Conservation (phyloP, 2,888 invertebrate genomes). For the Lomographa bimaculata region DNA sequence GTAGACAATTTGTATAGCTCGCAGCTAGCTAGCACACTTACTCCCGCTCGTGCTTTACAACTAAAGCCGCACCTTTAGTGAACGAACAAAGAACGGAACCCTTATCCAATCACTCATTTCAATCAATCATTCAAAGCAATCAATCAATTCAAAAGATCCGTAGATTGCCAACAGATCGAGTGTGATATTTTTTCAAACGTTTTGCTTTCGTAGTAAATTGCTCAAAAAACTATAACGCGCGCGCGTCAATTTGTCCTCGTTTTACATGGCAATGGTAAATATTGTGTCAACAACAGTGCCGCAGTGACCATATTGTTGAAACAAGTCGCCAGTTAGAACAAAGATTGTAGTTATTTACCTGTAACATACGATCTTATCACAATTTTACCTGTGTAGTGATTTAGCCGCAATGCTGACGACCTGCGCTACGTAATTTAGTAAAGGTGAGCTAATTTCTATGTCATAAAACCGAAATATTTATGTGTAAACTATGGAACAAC, state of each 20-base stretch:
- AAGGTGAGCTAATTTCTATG: constrained; percentile 53
- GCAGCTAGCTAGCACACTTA: too few species aligned
- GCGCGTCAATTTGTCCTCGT: constrained; percentile 42
- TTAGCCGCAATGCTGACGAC: constrained; percentile 54
- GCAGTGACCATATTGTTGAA: constrained; percentile 55
- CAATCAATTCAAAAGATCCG: constrained; percentile 55
- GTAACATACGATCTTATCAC: constrained; percentile 57
- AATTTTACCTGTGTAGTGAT: constrained; percentile 53
- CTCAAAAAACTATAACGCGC: constrained; percentile 42
- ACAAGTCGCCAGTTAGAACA: constrained; percentile 41
- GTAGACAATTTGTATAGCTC: too few species aligned
- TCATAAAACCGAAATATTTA: constrained; percentile 32
- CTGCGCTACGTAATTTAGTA: constrained; percentile 42
- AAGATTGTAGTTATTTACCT: constrained; percentile 55
- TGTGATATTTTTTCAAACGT: constrained; percentile 44
- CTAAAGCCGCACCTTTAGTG: constrained; percentile 1
- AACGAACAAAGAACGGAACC: constrained; percentile 15
- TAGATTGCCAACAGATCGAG: constrained; percentile 57
- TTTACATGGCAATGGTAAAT: constrained; percentile 43
- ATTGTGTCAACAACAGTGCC: constrained; percentile 46
- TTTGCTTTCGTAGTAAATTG: constrained; percentile 34
- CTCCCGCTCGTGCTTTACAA: too few species aligned
- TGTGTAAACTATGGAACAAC: constrained; percentile 7
- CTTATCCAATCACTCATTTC: constrained; percentile 16
- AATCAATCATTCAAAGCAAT: constrained; percentile 44